Evolutionary conservation across 2,113 vertebrate species (phyloP).

Genomic region (Laticauda laticaudata): DNA sequence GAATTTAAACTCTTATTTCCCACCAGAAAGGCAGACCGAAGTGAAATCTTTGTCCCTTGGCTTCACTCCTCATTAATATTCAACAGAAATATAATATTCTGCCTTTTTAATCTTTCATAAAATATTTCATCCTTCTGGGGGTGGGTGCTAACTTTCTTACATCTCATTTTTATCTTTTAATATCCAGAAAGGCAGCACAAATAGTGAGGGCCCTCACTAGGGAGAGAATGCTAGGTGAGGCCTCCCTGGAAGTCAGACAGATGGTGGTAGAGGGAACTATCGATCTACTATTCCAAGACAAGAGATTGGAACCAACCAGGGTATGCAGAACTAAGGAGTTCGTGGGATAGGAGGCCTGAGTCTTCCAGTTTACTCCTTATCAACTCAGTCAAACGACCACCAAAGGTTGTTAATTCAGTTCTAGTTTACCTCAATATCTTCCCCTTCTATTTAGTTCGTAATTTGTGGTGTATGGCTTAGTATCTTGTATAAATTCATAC

Average conservation of each 20-base stretch:
- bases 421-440: neutral
- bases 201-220: neutral
- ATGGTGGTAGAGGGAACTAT: neutral
- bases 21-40: too few relatives aligned
- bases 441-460: neutral
- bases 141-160: too few relatives aligned
- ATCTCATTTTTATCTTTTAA: neutral
- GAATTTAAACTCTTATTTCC: too few relatives aligned
- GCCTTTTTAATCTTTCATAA: too few relatives aligned
- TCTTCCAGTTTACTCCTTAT: neutral
- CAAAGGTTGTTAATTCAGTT: neutral
- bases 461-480: neutral
- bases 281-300: neutral
- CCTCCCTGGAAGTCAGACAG: neutral
- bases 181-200: neutral
- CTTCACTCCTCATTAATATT: too few relatives aligned
- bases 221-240: neutral
- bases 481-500: neutral
- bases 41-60: too few relatives aligned
- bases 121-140: too few relatives aligned
- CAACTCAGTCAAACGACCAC: neutral
- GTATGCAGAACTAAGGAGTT: neutral
- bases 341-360: neutral
- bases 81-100: too few relatives aligned
- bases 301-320: neutral